Base-by-base conservation (phyloP, 2,888 invertebrate species). In the Platypus cylindrus region DNA sequence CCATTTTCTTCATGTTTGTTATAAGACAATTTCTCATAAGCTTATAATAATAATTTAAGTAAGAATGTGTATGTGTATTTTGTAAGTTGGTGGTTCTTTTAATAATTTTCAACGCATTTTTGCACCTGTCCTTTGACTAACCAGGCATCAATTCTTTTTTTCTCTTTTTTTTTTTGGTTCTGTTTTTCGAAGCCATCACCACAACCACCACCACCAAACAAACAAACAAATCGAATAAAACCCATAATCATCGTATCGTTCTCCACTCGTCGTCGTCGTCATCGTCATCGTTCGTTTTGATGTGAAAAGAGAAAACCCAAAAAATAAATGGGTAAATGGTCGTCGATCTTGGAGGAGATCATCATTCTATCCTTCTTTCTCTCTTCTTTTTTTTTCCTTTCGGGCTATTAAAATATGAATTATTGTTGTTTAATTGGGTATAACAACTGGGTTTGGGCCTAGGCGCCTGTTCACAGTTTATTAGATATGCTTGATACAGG, bases 391-490 rank as follows among this genome's bases (percentile, higher is more conserved):
- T 27, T 16, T 16, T 30, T 32, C 36, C 36, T 39, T 30, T 22
- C 13, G 12, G 34, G 26, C 44, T 40, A 46, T 48, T 45, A 48
- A 45, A 43, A 46, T 37, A 45, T 49, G 49, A 49, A 40, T 48
- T 46, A 47, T 46, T 43, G 43, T 32, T 32, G 31, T 44, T 46
- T 49, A 50, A 50, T 49, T 48, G 46, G 43, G 41, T 44, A 41
- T 40, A 49, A 47, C 46, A 40, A 45, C 45, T 37, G 39, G 42
- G 44, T 43, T 29, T 30, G 8, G 17, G 28, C 30, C 15, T 37
- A 35, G 39, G 38, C 38, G 34, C 37, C 37, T 36, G 29, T 34
- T 24, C 22, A 22, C 27, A 32, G 28, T 13, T 37, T 27, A 32
- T 37, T 32, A 32, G 36, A 36, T 36, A 14, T 14, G n/a, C 12